Evolutionary conservation across 2,797 vertebrate species (phyloP), one percentile per base, ranked within the genome.

Genomic region (Acridotheres tristis): DNA sequence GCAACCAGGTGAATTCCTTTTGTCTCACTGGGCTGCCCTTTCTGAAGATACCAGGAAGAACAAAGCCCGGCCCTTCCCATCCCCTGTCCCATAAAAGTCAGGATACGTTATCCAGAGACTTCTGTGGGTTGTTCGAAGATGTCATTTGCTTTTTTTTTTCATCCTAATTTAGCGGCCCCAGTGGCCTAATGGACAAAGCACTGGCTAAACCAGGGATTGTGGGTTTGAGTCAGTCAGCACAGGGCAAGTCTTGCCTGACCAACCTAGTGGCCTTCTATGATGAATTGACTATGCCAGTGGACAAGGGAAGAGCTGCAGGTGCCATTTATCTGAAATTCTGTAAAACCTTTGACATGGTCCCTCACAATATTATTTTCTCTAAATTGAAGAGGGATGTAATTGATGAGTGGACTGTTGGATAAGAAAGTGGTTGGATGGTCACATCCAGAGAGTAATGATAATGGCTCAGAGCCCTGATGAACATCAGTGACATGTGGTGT

Each of bases 151-250:
- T 74, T 62, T 53, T 38, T 55, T 61, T 66, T 79, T 47, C 4
- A 38, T 81, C 22, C 29, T 68, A 19, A n/a, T 67, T 63, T 42
- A 54, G 48, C 0, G 0, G 34, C 58, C 47, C 27, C 23, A 93
- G 95, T 95, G 95, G 84, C 88, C 84, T 93, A 94, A 95, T 95
- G 96, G 94, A 94, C 93, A 89, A 96, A 93, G 89, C 85, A 95
- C 57, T 94, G 82, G 77, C 85, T 94, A 91, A 97, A 88, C 57
- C 77, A 91, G 92, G 89, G 89, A 85, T 95, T 96, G 94, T 95
- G 91, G 86, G 86, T 93, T 97, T 32, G 1, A 62, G 29, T 40
- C 54, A 53, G 47, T 54, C 29, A 61, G 34, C 16, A 34, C 25
- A 40, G 29, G 29, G 29, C 54, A 68, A 53, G 55, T 85, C 55